Evolutionary conservation across 1,140 invertebrate genomes (phyloP), one percentile per base, ranked within the genome.

Genomic region (Neomicropteryx cornuta): DNA sequence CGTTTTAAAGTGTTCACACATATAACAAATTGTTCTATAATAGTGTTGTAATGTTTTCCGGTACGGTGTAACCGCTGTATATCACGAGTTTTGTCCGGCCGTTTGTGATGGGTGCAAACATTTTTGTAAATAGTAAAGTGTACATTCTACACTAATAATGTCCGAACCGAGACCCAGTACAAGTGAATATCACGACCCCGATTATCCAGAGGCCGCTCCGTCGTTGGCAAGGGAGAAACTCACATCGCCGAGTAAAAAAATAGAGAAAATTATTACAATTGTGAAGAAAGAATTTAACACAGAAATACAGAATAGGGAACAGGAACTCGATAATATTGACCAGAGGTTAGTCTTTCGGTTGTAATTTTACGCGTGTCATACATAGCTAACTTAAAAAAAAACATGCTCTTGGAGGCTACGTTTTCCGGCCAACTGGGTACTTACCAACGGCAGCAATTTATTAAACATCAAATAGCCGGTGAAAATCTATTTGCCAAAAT

Each of bases 101-200:
- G n/a, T n/a, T n/a, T n/a, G n/a, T n/a, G n/a, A n/a, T n/a, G n/a
- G n/a, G n/a, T n/a, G n/a, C n/a, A n/a, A n/a, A n/a, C n/a, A n/a
- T n/a, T n/a, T n/a, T n/a, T 41, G 55, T 44, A 51, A 53, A 55
- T 66, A 58, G 29, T 46, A 43, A 42, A 53, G 28, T 38, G 48
- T 22, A 46, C 49, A 40, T 52, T 47, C 33, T 55, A 56, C 45
- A 52, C 44, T 14, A 55, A 56, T 22, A 57, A 40, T 52, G 61
- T 64, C 47, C 33, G 53, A 45, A n/a, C n/a, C n/a, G n/a, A n/a
- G 45, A 39, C 46, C 33, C 44, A 38, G 43, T 33, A 42, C 33
- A 39, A 13, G 46, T 31, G 57, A 58, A 42, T 61, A 58, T 38
- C 57, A 64, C 31, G 56, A 70, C 51, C 64, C 66, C 21, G 53